Percentiles rank a stretch among this genome's conserved stretches.
Evolutionary conservation across 2,797 vertebrate species (phyloP).

Genomic region (Urophycis tenuis): DNA sequence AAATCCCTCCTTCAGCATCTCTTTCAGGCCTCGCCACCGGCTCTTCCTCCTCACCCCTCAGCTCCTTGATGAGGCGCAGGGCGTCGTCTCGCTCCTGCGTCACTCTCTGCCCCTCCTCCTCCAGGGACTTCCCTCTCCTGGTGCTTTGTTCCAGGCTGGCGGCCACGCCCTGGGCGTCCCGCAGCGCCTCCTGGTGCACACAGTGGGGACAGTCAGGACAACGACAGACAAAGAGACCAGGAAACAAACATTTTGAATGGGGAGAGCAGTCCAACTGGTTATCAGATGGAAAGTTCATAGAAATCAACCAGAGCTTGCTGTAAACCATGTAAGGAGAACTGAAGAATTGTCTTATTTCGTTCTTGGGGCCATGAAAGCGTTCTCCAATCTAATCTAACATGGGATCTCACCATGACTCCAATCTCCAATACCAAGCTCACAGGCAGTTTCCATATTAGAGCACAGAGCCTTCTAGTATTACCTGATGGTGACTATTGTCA

Average conservation of each 20-base stretch:
- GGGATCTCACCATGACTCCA: neutral
- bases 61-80: slow-evolving; percentile 64
- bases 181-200: slow-evolving; percentile 58
- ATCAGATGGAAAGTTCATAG: neutral
- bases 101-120: slow-evolving; percentile 69
- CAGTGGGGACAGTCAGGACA: slow-evolving; percentile 18
- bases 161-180: slow-evolving; percentile 58
- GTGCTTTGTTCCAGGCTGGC: slow-evolving; percentile 68
- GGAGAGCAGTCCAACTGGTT: neutral
- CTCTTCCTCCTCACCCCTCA: slow-evolving; percentile 19
- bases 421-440: neutral
- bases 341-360: neutral
- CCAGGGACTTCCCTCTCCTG: slow-evolving; percentile 61
- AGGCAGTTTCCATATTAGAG: neutral
- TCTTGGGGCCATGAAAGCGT: neutral
- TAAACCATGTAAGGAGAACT: neutral
- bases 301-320: neutral
- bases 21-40: neutral
- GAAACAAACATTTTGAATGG: neutral
- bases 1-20: neutral
- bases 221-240: neutral
- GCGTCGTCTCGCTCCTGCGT: slow-evolving; percentile 63
- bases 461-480: neutral
- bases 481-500: neutral
- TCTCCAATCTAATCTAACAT: neutral